Evolutionary conservation across 2,797 vertebrate species (phyloP), one percentile per base, ranked within the genome.

Genomic region (Rhinella marina): DNA sequence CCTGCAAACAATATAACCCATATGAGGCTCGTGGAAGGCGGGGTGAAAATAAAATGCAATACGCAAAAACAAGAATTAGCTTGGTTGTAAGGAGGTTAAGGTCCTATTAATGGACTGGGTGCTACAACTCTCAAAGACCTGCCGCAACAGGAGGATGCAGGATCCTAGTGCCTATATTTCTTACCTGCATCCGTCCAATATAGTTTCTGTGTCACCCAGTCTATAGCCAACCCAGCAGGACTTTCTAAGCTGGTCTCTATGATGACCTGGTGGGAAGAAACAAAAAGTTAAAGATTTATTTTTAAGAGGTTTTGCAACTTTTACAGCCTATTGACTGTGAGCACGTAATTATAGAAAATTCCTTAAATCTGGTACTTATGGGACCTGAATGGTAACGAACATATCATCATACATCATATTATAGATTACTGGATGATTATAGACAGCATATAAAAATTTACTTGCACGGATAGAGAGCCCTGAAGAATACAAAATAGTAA

Each of bases 171-270:
- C 64, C 64, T 7, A 48, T 48, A n/a, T 9, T 23, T 21, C 88
- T 90, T 96, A 99, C 98, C 98, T 94, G 98, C 98, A 92, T 99
- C 98, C 7, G 98, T 99, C 98, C 98, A 99, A 91, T 99, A 99
- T 0, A 99, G 95, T 90, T 99, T 99, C 91, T 94, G 96, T 88
- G 98, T 99, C 90, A 98, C 94, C 98, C 98, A 99, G 91, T 99
- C 98, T 88, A 99, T 97, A 13, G 98, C 98, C 91, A 99, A 90
- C 90, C 98, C 98, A 29, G 98, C 98, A 19, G 98, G 98, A 88
- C 98, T 99, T 94, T 99, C 98, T 92, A 99, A 92, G 93, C 98
- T 99, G 84, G 97, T 99, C 90, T 99, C 98, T 90, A 98, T 97
- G 87, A 99, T 96, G 92, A 98, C 95, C 98, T 99, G 91, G 88